phyloP scores from a whole-genome alignment of 1,140 invertebrate genomes.

The Branchinecta lynchi region DNA sequence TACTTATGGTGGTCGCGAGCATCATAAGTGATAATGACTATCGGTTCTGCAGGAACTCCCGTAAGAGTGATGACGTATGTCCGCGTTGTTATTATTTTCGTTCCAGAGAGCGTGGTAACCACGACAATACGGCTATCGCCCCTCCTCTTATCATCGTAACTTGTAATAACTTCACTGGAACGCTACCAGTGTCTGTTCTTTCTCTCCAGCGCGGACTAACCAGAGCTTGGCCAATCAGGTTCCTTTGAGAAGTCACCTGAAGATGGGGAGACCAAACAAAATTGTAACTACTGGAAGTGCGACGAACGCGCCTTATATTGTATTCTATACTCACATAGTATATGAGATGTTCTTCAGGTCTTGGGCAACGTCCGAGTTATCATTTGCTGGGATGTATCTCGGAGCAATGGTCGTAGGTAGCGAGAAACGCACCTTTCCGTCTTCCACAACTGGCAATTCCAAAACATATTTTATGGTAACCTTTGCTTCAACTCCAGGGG shows the following conservation, averaged over 20 bases:
- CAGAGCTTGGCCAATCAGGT: neutral
- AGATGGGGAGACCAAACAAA: neutral
- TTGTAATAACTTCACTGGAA: no score
- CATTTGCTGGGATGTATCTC: slow-evolving; percentile 24
- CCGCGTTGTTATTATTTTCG: no score
- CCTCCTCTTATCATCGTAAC: no score
- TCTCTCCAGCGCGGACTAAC: no score
- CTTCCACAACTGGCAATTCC: slow-evolving; percentile 34
- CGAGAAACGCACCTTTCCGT: slow-evolving; percentile 30
- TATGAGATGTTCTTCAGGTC: slow-evolving; percentile 25
- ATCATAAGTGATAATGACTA: no score
- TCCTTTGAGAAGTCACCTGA: slow-evolving; percentile 17
- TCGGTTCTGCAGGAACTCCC: no score
- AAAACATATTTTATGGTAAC: slow-evolving; percentile 37
- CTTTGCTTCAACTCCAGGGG: slow-evolving; percentile 30
- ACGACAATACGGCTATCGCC: no score
- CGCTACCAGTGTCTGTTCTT: no score
- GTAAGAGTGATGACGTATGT: no score
- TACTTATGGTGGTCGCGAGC: no score
- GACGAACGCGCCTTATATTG: slow-evolving; percentile 8
- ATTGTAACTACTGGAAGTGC: slow-evolving; percentile 11
- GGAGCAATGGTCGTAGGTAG: slow-evolving; percentile 30
- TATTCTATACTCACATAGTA: slow-evolving; percentile 18
- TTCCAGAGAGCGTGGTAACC: no score
- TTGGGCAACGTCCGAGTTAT: slow-evolving; percentile 21